Evolutionary conservation across 1,140 invertebrate species (phyloP).

Genomic region (Drosophila asahinai): DNA sequence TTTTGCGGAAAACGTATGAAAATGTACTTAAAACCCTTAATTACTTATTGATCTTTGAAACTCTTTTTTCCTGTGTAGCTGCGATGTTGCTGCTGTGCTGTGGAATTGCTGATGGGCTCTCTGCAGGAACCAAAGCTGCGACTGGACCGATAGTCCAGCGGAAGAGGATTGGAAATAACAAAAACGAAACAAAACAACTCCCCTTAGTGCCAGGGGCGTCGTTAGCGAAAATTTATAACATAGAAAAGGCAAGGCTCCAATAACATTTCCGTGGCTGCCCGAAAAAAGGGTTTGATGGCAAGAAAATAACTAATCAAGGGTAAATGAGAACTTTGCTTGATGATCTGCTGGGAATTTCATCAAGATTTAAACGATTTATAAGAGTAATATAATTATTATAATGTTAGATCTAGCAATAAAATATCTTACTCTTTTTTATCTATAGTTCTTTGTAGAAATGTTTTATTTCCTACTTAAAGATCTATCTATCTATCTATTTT

Average conservation of each 20-base stretch:
- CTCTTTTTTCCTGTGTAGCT: slow-evolving; percentile 3
- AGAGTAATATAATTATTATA: too few species aligned
- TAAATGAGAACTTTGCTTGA: background rate
- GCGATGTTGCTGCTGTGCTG: slow-evolving; percentile 21
- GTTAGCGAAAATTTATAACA: slow-evolving; percentile 70
- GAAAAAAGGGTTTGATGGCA: slow-evolving; percentile 14
- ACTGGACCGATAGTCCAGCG: slow-evolving; percentile 42
- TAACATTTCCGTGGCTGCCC: slow-evolving; percentile 4
- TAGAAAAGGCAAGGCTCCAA: slow-evolving; percentile 23
- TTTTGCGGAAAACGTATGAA: too few species aligned
- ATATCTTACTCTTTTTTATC: background rate
- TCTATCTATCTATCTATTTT: too few species aligned
- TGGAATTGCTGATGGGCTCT: slow-evolving; percentile 1
- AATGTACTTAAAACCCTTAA: background rate
- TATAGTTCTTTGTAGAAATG: background rate
- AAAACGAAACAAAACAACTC: slow-evolving; percentile 21
- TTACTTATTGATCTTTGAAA: background rate
- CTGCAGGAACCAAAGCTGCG: slow-evolving; percentile 49
- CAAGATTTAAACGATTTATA: background rate
- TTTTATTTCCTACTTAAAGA: background rate
- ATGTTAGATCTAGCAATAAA: too few species aligned
- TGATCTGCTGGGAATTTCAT: background rate
- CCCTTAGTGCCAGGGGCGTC: slow-evolving; percentile 66
- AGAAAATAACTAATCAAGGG: slow-evolving; percentile 13
- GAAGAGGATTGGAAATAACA: slow-evolving; percentile 5